phyloP scores from a whole-genome alignment of 2,888 invertebrate species.

The Clivina fossor region DNA sequence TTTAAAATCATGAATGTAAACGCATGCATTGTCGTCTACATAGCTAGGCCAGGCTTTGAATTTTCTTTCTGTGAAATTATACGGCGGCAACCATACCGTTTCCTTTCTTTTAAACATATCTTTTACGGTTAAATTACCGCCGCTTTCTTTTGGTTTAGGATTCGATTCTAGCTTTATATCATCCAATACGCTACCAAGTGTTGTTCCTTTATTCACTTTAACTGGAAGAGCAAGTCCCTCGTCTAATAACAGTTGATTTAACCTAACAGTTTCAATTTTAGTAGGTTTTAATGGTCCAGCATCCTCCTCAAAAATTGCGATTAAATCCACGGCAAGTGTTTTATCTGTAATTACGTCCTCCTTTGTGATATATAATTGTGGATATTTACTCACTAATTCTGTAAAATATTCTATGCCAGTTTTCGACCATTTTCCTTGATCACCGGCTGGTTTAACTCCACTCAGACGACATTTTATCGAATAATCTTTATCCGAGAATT shows the following conservation, averaged over 20 bases:
- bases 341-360: conserved; percentile 55
- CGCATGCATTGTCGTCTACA: conserved; percentile 57
- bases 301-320: conserved; percentile 15
- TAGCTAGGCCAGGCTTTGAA: conserved; percentile 67
- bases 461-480: conserved; percentile 69
- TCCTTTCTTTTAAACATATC: no score
- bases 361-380: conserved; percentile 59
- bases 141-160: no score
- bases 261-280: conserved; percentile 1
- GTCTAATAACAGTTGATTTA: conserved; percentile 16
- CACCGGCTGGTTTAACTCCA: conserved; percentile 70
- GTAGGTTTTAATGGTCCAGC: conserved; percentile 22
- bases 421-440: conserved; percentile 61
- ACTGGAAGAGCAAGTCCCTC: conserved; percentile 18
- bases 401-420: conserved; percentile 63
- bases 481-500: conserved; percentile 60
- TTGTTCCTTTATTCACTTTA: not conserved
- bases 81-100: conserved; percentile 64
- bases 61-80: conserved; percentile 54
- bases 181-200: not conserved
- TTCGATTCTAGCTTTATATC: not conserved
- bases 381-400: conserved; percentile 57
- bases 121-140: no score
- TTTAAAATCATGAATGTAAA: conserved; percentile 52
- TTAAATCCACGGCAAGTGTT: conserved; percentile 52